Percentiles rank a stretch among this genome's conserved stretches.
These are phyloP conservation scores for Podocnemis expansa DNA, from an alignment of 2,113 vertebrate species.

Conservation along the genomic window DNA sequence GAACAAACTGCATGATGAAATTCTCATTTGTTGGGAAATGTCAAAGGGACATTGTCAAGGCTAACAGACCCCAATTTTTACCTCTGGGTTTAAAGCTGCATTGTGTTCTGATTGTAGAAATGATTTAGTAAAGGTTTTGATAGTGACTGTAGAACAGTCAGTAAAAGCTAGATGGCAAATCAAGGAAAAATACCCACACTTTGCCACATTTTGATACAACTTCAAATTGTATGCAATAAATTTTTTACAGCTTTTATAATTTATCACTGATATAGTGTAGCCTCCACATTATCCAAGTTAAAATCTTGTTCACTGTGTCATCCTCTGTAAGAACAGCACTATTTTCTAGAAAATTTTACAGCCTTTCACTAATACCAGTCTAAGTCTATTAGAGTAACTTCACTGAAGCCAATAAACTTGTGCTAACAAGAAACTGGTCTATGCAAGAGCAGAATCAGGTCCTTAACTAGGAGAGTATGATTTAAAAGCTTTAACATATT, in stretches of 20 bases:
- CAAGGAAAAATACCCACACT: not conserved
- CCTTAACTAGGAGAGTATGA: not conserved
- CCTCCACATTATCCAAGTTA: not conserved
- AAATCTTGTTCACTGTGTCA: not conserved
- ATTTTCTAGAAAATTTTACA: not conserved
- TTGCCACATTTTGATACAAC: not conserved
- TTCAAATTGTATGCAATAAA: not conserved
- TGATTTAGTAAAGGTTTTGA: not conserved
- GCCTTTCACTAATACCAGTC: not conserved
- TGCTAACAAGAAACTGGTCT: not conserved
- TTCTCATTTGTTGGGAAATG: not conserved
- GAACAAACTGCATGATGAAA: not conserved
- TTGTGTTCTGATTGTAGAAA: not conserved
- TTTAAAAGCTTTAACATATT: accelerated
- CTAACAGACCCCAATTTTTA: not conserved
- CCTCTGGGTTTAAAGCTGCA: accelerated
- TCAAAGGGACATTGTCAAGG: not conserved
- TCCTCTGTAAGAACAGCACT: not conserved
- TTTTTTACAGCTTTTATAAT: not conserved
- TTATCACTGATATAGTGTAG: not conserved
- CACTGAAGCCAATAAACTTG: not conserved
- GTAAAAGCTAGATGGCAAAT: not conserved
- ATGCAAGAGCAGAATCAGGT: not conserved
- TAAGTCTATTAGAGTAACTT: not conserved
- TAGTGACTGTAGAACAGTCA: not conserved